Evolutionary conservation across 2,113 vertebrate genomes (phyloP), one percentile per base, ranked within the genome.

Genomic region (Tachycineta bicolor): DNA sequence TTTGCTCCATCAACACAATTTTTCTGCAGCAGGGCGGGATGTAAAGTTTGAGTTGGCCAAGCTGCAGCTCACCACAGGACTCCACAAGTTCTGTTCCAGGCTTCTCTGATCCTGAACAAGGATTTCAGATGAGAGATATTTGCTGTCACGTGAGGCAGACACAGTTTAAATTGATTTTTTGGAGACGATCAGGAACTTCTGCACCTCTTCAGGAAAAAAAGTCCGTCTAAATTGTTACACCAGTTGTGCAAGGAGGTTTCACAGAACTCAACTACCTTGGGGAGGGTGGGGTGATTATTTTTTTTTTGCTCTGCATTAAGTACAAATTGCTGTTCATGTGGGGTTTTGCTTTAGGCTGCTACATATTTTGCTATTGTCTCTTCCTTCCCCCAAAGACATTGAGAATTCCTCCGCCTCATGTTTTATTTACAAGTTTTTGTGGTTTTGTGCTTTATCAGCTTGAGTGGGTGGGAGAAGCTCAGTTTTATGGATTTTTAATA

Each of bases 391-490:
- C 62, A 82, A 84, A 83, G 71, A 63, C 82, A 83, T 1, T 46
- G 56, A 79, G 79, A 75, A 70, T 67, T 91, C 86, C 50, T 81
- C 76, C 1, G 14, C 24, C 21, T 93, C 64, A 47, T 89, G 59
- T 83, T 90, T 84, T 82, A 86, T 94, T 92, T 74, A 87, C 53
- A 92, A 91, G 37, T 37, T 82, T 75, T 25, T 78, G n/a, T 83
- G 52, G 55, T 9, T 80, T 83, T 50, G 39, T 89, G 46, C 78
- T 93, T 92, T 92, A 94, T 94, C 88, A 93, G 37, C 60, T 75
- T 24, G 39, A 44, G 43, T 68, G 80, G 47, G 76, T 50, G 37
- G 71, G 55, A 34, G 3, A 69, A 90, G n/a, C 20, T 80, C 52
- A 10, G 23, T 64, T 92, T 82, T 68, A 82, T 33, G 43, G n/a